phyloP scores from a whole-genome alignment of 2,888 invertebrate genomes.

The Drosophila putrida region DNA sequence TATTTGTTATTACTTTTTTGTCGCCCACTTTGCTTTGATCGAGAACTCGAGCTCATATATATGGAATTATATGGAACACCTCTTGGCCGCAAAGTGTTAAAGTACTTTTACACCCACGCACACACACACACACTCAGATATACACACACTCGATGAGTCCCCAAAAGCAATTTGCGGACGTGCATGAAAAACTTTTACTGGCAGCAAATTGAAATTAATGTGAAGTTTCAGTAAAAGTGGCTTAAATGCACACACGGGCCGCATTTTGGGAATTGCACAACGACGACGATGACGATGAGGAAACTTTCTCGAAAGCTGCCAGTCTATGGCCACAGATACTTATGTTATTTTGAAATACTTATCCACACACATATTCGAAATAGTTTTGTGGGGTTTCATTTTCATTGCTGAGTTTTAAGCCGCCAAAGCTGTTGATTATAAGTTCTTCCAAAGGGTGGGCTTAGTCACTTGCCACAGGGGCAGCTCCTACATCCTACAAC shows the following conservation, averaged over 20 bases:
- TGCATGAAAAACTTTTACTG: conserved; percentile 81
- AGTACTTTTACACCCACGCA: conserved; percentile 48
- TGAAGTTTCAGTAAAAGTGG: conserved; percentile 82
- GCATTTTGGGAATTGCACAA: conserved; percentile 81
- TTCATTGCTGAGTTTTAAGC: conserved; percentile 71
- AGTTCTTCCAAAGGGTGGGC: conserved; percentile 48
- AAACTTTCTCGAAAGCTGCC: conserved; percentile 12
- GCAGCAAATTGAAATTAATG: conserved; percentile 83
- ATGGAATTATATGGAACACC: conserved; percentile 39
- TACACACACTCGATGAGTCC: conserved; percentile 6
- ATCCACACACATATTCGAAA: conserved; percentile 53
- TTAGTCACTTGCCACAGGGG: neutral
- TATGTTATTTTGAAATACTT: conserved; percentile 73
- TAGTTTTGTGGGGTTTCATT: conserved; percentile 70
- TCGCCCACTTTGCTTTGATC: conserved; percentile 14
- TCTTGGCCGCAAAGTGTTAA: conserved; percentile 76
- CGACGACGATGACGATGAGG: conserved; percentile 29
- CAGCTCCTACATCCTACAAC: neutral
- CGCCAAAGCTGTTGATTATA: conserved; percentile 79
- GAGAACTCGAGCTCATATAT: conserved; percentile 17
- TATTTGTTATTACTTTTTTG: conserved; percentile 29
- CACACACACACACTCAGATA: neutral
- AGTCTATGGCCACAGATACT: conserved; percentile 63
- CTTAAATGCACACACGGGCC: conserved; percentile 83
- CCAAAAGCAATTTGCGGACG: conserved; percentile 81